Evolutionary conservation across 92 coral and sea anemone species (phyloP), one percentile per base, ranked within the genome.

Genomic region (Epizoanthus stellaris): DNA sequence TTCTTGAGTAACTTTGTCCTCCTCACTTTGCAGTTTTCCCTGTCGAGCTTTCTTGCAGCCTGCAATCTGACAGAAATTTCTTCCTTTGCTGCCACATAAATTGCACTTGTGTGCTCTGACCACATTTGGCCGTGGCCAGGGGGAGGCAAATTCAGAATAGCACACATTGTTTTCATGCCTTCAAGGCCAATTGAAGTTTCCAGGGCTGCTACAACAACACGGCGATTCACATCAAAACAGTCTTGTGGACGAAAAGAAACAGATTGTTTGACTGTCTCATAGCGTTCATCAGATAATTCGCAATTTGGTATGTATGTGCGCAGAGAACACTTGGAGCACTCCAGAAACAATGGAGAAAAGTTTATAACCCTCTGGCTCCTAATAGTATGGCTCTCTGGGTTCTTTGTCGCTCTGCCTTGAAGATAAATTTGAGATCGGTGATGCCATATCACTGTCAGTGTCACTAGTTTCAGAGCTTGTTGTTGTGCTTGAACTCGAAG

Each of bases 71-170:
- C 15, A 43, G 25, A 4, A 12, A 72, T 52, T 52, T 72, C 77
- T 17, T 72, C 77, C 77, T 72, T 72, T 12, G 77, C 77, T 39
- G 36, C 77, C 58, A 1, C 17, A 25, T 45, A 13, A 45, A 73
- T 45, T 3, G 57, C 16, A 6, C 7, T 73, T 0, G 61, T 54
- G 60, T 73, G 79, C 8, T 73, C 79, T 3, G 38, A 19, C 61
- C 59, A 73, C 79, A 73, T 73, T 14, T 73, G 36, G 36, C 61
- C 19, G 3, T 25, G 5, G n/a, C 60, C 79, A 19, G 79, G 79
- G 17, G 60, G 60, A 25, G 79, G 60, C 57, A 73, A 53, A 19
- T 54, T 73, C 61, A 73, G 19, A 54, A 45, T 73, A 45, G 79
- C 13, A 54, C 79, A 73, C 79, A 73, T 6, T 2, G 60, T 73